phyloP scores from a whole-genome alignment of 2,113 vertebrate species.

The Fregetta grallaria region DNA sequence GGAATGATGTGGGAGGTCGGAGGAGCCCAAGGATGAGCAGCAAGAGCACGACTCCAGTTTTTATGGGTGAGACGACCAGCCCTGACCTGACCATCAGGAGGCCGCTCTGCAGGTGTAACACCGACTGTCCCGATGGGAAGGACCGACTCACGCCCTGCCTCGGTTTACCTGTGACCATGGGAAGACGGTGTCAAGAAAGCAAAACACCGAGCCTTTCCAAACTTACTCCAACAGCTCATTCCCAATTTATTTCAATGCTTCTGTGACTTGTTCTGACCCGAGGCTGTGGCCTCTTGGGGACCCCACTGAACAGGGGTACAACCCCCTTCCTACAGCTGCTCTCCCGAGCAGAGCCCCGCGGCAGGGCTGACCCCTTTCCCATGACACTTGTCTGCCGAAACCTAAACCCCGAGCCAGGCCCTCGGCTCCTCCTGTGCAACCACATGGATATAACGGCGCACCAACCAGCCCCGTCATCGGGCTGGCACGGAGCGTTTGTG shows the following conservation, averaged over 20 bases:
- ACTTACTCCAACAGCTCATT: neutral
- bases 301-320: too few species aligned
- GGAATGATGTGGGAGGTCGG: neutral
- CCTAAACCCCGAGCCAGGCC: neutral
- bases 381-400: too few species aligned
- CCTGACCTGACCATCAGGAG: neutral
- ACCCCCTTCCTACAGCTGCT: neutral
- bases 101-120: accelerated
- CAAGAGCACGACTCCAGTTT: too few species aligned
- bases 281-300: neutral
- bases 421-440: neutral
- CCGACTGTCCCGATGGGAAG: neutral
- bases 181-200: neutral
- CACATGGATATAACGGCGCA: neutral
- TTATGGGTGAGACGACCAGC: too few species aligned
- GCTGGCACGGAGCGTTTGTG: neutral
- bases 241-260: neutral
- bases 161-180: neutral
- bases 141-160: neutral
- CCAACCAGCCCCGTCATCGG: neutral
- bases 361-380: neutral
- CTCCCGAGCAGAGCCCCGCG: neutral
- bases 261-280: neutral
- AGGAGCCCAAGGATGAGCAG: neutral
- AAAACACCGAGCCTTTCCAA: neutral